These are phyloP conservation scores for Muntiacus muntjak DNA, from an alignment of 2,113 vertebrate species.

Conservation along the genomic window DNA sequence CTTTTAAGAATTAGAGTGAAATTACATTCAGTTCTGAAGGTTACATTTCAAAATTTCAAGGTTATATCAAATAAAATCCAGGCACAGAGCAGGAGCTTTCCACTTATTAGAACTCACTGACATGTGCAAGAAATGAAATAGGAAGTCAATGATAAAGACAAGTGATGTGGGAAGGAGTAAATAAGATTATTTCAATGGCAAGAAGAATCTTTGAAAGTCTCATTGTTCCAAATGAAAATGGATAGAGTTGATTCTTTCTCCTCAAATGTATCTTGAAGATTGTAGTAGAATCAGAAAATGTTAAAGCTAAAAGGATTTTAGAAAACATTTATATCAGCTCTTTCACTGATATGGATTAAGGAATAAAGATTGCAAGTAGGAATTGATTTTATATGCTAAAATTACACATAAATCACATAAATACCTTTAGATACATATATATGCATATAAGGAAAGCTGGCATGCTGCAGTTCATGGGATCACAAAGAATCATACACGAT, in stretches of 20 bases:
- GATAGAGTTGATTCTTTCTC: background rate
- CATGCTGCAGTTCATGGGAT: background rate
- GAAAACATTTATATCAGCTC: background rate
- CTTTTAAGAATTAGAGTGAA: background rate
- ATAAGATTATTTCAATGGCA: slow-evolving; percentile 37
- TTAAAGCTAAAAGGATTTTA: background rate
- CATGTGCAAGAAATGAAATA: slow-evolving; percentile 39
- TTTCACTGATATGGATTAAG: background rate
- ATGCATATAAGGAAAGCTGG: background rate
- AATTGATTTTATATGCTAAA: background rate
- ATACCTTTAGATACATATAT: background rate
- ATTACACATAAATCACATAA: background rate
- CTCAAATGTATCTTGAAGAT: background rate
- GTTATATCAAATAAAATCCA: slow-evolving; percentile 14
- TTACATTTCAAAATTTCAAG: background rate
- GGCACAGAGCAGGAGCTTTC: background rate
- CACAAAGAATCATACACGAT: background rate
- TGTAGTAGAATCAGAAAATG: background rate
- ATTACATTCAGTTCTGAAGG: slow-evolving; percentile 32
- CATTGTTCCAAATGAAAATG: slow-evolving; percentile 19
- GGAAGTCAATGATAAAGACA: slow-evolving; percentile 35
- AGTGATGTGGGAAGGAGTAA: background rate
- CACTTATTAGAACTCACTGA: slow-evolving; percentile 3
- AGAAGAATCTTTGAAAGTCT: slow-evolving; percentile 33
- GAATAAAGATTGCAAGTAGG: background rate